Conservation (phyloP, 2,888 invertebrate genomes). For the Andrena fulva region DNA sequence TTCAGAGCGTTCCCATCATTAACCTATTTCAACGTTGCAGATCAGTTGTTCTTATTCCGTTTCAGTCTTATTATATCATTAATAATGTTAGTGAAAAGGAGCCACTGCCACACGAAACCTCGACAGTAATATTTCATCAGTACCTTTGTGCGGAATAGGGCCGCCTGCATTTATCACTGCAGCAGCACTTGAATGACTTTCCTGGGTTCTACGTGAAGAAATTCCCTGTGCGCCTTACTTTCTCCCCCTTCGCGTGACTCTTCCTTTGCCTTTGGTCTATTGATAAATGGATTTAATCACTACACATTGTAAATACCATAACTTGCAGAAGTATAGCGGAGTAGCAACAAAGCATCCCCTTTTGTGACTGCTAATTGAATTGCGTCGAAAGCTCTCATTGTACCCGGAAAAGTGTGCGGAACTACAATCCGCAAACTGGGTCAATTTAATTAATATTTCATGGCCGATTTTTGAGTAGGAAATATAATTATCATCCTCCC, state of each 20-base stretch:
- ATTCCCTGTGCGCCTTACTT: background rate
- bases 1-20: background rate
- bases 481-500: background rate
- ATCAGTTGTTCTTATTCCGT: slow-evolving; percentile 3
- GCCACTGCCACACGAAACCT: slow-evolving; percentile 10
- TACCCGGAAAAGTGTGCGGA: background rate
- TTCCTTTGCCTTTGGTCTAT: background rate
- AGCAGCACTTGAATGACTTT: slow-evolving; percentile 1
- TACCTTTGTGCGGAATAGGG: slow-evolving; percentile 22
- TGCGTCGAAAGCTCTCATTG: background rate
- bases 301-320: background rate
- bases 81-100: slow-evolving; percentile 27
- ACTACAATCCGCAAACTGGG: background rate
- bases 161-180: slow-evolving; percentile 20
- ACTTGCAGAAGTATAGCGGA: background rate
- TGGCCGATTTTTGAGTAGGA: background rate
- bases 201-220: slow-evolving; percentile 3
- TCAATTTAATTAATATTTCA: slow-evolving; percentile 3
- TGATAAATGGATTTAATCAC: slow-evolving; percentile 1
- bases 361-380: background rate
- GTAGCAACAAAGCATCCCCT: background rate
- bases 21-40: slow-evolving; percentile 1
- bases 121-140: slow-evolving; percentile 24
- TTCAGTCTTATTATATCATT: slow-evolving; percentile 8
- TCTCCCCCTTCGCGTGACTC: background rate